Evolutionary conservation across 2,797 vertebrate species (phyloP).

Genomic region (Ficedula albicollis): DNA sequence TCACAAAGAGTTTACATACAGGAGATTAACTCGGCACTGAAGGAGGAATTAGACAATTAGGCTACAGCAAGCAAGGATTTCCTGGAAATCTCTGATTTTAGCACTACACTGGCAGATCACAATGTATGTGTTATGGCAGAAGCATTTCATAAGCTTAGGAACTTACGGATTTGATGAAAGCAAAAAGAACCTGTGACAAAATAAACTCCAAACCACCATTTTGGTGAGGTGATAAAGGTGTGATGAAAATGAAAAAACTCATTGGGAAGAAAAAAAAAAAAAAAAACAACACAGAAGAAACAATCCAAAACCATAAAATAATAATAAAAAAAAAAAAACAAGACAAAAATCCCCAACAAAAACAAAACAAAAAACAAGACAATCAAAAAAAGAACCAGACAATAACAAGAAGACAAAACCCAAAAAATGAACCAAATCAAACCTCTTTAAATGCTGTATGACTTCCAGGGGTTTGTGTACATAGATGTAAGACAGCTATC

Average conservation of each 20-base stretch:
- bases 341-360: no score
- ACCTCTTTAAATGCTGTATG: not conserved
- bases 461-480: not conserved
- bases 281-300: no score
- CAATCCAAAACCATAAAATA: not conserved
- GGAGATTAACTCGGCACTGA: not conserved
- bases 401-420: not conserved
- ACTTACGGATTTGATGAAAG: not conserved
- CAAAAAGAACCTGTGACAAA: not conserved
- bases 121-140: not conserved
- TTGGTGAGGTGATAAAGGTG: not conserved
- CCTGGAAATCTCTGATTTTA: not conserved
- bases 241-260: not conserved
- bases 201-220: not conserved
- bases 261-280: not conserved
- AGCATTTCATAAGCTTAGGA: not conserved
- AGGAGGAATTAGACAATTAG: not conserved
- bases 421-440: not conserved
- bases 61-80: not conserved
- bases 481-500: not conserved
- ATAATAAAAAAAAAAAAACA: not conserved
- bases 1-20: not conserved
- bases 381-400: no score
- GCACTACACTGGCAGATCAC: not conserved
- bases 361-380: not conserved